These are phyloP conservation scores for Sparidentex hasta DNA, from an alignment of 2,797 vertebrate genomes.

Conservation along the genomic window DNA sequence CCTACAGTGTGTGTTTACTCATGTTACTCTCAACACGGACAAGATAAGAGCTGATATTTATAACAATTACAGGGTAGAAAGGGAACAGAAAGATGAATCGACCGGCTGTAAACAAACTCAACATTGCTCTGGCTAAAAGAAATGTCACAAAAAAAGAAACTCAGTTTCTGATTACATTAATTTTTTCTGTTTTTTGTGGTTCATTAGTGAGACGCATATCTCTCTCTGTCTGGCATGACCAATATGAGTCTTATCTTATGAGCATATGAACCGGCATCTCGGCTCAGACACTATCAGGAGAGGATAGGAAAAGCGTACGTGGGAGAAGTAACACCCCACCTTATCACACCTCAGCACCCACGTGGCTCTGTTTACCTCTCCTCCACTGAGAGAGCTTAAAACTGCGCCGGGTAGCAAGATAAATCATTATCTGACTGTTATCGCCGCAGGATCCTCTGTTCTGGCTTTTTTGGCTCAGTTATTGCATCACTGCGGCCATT, in stretches of 20 bases:
- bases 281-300: conserved; percentile 12
- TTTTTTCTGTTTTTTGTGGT: neutral
- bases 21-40: conserved; percentile 5
- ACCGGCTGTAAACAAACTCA: neutral
- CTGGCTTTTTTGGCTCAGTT: conserved; percentile 6
- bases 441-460: neutral
- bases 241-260: conserved; percentile 27
- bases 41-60: conserved; percentile 24
- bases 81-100: neutral
- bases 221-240: neutral
- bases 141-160: conserved; percentile 22
- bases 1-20: conserved; percentile 14
- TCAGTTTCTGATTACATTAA: neutral
- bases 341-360: conserved; percentile 28
- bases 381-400: conserved; percentile 43
- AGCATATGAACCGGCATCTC: conserved; percentile 18
- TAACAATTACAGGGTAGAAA: neutral
- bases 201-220: neutral
- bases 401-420: neutral
- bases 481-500: neutral
- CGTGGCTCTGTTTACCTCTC: conserved; percentile 13
- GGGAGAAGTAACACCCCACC: neutral
- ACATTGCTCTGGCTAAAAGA: neutral
- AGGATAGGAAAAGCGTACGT: conserved; percentile 14
- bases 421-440: conserved; percentile 27